phyloP scores from a whole-genome alignment of 1,140 invertebrate species.

The Copidosoma floridanum region DNA sequence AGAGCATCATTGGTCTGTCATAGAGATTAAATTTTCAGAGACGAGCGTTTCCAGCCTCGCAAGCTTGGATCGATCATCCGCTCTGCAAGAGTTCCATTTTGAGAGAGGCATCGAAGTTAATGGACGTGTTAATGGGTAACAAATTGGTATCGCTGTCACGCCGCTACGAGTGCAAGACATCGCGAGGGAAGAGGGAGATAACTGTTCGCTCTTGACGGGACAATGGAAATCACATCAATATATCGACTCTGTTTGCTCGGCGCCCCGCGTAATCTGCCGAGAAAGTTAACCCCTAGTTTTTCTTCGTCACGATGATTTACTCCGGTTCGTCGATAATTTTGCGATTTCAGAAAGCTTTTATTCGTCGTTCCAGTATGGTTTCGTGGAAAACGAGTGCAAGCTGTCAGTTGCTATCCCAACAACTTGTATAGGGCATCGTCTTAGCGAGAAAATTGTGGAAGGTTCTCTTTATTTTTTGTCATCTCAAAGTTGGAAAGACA shows the following conservation, averaged over 20 bases:
- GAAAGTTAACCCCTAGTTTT: too few species aligned
- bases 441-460: too few species aligned
- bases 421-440: too few species aligned
- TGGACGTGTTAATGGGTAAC: constrained; percentile 52
- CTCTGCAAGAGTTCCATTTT: constrained; percentile 10
- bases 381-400: too few species aligned
- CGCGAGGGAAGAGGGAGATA: constrained; percentile 24
- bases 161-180: constrained; percentile 1
- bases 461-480: too few species aligned
- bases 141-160: constrained; percentile 45
- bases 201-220: constrained; percentile 26
- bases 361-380: too few species aligned
- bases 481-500: too few species aligned
- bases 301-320: too few species aligned
- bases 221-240: constrained; percentile 45
- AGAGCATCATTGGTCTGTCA: too few species aligned
- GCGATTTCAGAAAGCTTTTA: too few species aligned
- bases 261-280: constrained; percentile 34
- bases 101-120: constrained; percentile 45
- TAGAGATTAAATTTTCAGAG: constrained; percentile 20
- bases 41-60: neutral
- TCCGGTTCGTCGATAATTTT: too few species aligned
- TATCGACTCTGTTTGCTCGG: constrained; percentile 45
- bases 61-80: constrained; percentile 20
- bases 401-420: too few species aligned